Conservation (phyloP, 2,888 invertebrate species). For the Caenorhabditis afra region DNA sequence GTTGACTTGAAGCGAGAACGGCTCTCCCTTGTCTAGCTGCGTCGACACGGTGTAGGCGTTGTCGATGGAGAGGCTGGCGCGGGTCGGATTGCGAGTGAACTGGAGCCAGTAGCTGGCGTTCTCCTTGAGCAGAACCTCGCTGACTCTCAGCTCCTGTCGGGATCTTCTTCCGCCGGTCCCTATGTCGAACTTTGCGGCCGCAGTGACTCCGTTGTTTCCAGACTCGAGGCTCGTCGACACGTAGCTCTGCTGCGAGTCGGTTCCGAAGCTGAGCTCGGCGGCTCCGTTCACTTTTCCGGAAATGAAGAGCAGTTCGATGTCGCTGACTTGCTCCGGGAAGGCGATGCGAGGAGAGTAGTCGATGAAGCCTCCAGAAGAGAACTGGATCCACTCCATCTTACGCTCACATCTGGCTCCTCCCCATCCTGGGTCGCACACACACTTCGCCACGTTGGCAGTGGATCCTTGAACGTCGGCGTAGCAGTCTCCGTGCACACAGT, state of each 20-base stretch:
- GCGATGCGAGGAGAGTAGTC: slow-evolving; percentile 69
- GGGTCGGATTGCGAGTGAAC: slow-evolving; percentile 73
- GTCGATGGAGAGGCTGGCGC: slow-evolving; percentile 71
- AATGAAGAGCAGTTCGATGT: slow-evolving; percentile 93
- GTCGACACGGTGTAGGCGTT: slow-evolving; percentile 70
- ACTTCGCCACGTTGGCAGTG: slow-evolving; percentile 83
- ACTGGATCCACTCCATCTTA: slow-evolving; percentile 76
- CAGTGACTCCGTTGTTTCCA: slow-evolving; percentile 53
- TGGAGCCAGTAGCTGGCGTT: slow-evolving; percentile 76
- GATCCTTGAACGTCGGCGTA: slow-evolving; percentile 70
- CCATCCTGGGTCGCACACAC: slow-evolving; percentile 96
- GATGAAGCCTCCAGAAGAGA: slow-evolving; percentile 72
- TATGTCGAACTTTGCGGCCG: slow-evolving; percentile 65
- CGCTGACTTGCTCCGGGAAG: slow-evolving; percentile 83
- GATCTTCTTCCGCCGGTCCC: slow-evolving; percentile 50
- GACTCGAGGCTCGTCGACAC: slow-evolving; percentile 65
- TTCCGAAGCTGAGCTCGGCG: slow-evolving; percentile 81
- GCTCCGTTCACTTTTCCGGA: slow-evolving; percentile 83
- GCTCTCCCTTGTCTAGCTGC: slow-evolving; percentile 61
- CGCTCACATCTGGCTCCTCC: slow-evolving; percentile 85
- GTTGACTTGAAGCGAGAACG: slow-evolving; percentile 69
- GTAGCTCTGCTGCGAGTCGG: slow-evolving; percentile 61
- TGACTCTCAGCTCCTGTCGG: slow-evolving; percentile 57
- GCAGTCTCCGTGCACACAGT: slow-evolving; percentile 79
- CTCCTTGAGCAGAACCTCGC: slow-evolving; percentile 68